Evolutionary conservation across 2,797 vertebrate genomes (phyloP).

Genomic region (Scleropages formosus): DNA sequence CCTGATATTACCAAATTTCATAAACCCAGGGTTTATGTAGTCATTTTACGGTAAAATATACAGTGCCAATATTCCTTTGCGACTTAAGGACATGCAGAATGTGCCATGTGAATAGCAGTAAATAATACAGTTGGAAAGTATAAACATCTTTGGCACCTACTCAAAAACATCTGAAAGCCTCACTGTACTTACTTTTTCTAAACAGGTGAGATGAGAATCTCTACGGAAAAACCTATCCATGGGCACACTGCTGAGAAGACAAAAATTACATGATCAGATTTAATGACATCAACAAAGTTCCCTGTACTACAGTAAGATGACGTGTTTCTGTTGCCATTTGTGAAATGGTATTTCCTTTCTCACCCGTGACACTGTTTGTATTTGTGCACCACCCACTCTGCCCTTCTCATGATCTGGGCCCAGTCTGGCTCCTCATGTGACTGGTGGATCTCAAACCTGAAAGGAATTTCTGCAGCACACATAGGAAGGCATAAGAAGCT

Average conservation of each 20-base stretch:
- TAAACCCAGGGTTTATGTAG: too few species aligned
- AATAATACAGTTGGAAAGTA: neutral
- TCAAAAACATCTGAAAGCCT: neutral
- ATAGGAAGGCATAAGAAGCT: neutral
- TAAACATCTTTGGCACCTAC: neutral
- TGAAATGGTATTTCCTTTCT: too few species aligned
- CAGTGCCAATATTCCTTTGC: too few species aligned
- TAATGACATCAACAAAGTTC: neutral
- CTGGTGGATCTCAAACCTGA: slow-evolving; percentile 84
- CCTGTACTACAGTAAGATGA: neutral
- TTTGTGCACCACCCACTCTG: slow-evolving; percentile 90
- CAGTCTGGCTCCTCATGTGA: slow-evolving; percentile 83
- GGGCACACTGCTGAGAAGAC: slow-evolving; percentile 76
- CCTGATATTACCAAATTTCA: too few species aligned
- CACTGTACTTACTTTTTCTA: slow-evolving; percentile 85
- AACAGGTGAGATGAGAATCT: slow-evolving; percentile 88
- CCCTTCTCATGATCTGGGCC: slow-evolving; percentile 84
- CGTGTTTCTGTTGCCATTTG: neutral
- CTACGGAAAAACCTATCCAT: slow-evolving; percentile 87
- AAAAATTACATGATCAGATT: slow-evolving; percentile 22
- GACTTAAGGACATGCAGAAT: too few species aligned
- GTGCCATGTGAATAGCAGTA: neutral
- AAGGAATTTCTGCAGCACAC: slow-evolving; percentile 80
- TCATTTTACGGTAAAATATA: too few species aligned
- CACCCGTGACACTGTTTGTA: slow-evolving; percentile 83